A percentile compares a stretch with the other conserved stretches of the same genome.
Conservation (phyloP, 1,140 invertebrate species). For the Theocolax elegans region DNA sequence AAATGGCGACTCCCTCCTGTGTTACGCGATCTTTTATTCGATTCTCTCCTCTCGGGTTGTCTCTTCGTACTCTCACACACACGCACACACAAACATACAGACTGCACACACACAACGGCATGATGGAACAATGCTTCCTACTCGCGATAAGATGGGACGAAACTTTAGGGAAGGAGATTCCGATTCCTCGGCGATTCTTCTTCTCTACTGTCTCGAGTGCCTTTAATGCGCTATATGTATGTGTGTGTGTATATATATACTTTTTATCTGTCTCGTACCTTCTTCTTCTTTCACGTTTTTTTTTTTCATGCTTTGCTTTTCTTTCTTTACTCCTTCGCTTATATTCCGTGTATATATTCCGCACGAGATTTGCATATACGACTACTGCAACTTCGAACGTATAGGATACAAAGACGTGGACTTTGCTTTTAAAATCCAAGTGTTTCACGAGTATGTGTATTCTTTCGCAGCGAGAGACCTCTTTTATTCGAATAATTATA, state of each 20-base stretch:
- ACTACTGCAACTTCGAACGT: neutral
- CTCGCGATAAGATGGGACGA: conserved; percentile 17
- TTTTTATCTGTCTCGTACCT: neutral
- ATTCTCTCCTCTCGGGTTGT: neutral
- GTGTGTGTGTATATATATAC: neutral
- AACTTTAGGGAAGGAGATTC: conserved; percentile 18
- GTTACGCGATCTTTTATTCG: conserved; percentile 54
- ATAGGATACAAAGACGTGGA: neutral
- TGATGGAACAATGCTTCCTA: conserved; percentile 29
- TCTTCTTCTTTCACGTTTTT: neutral
- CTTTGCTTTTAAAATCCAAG: neutral
- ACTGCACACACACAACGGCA: neutral
- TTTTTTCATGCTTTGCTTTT: neutral
- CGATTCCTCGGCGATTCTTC: conserved; percentile 5
- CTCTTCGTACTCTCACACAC: neutral
- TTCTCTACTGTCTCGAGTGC: conserved; percentile 5
- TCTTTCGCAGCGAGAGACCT: too few relatives aligned
- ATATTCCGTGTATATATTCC: conserved; percentile 7
- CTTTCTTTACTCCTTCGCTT: conserved; percentile 1
- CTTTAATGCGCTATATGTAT: too few relatives aligned
- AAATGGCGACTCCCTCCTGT: conserved; percentile 58
- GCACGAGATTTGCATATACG: conserved; percentile 23
- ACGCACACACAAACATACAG: neutral
- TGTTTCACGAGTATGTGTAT: too few relatives aligned
- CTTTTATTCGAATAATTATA: too few relatives aligned